Conservation (phyloP, 2,888 invertebrate genomes). For the Scelioninae gen. 1 region DNA sequence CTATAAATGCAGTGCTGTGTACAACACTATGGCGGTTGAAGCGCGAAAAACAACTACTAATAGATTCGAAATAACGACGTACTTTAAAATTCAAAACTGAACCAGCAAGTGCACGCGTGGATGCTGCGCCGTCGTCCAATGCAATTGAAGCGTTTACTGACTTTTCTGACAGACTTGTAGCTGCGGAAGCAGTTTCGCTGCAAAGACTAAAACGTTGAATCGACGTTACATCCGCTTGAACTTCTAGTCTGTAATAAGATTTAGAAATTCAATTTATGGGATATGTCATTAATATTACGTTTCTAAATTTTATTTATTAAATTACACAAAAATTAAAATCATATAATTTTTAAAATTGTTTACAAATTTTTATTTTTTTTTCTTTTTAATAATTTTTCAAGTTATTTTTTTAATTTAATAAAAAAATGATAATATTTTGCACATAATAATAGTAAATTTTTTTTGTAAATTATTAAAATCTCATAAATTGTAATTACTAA, state of each 20-base stretch:
- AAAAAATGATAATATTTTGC: too few species aligned
- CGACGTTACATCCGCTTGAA: slow-evolving; percentile 89
- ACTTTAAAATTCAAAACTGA: slow-evolving; percentile 87
- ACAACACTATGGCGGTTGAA: slow-evolving; percentile 12
- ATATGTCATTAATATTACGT: too few species aligned
- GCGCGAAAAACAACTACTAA: slow-evolving; percentile 4
- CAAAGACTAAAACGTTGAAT: slow-evolving; percentile 88
- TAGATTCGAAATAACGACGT: slow-evolving; percentile 54
- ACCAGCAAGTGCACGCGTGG: slow-evolving; percentile 91
- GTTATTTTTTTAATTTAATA: too few species aligned
- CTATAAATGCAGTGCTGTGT: slow-evolving; percentile 1
- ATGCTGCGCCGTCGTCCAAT: slow-evolving; percentile 88
- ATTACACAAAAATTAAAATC: not conserved
- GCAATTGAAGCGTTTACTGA: slow-evolving; percentile 88
- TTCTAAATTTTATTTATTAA: not conserved
- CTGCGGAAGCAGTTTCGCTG: slow-evolving; percentile 88
- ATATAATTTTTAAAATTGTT: not conserved
- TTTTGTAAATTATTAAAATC: too few species aligned
- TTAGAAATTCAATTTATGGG: not conserved
- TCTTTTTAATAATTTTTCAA: too few species aligned
- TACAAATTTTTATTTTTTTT: too few species aligned
- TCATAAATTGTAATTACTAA: too few species aligned
- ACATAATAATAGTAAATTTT: too few species aligned
- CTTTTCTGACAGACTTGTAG: slow-evolving; percentile 88
- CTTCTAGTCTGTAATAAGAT: slow-evolving; percentile 86